These are phyloP conservation scores for Sepioteuthis lessoniana DNA, from an alignment of 2,888 invertebrate species.

Conservation along the genomic window DNA sequence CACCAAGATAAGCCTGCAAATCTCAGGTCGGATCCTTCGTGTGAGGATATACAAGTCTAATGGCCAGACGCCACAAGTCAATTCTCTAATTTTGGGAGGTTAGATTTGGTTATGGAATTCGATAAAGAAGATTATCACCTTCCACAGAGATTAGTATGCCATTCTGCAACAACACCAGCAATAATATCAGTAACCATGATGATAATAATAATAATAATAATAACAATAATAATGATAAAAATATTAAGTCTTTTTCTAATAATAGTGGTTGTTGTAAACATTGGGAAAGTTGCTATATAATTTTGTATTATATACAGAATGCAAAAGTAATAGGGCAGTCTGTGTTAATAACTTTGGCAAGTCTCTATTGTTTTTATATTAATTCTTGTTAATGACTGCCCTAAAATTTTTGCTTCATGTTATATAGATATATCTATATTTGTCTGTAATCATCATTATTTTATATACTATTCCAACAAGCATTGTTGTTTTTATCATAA, in stretches of 20 bases:
- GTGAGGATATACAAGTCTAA: slow-evolving; percentile 33
- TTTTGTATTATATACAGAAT: no score
- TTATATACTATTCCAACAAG: no score
- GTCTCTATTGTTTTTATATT: no score
- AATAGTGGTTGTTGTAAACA: not conserved
- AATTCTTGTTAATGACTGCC: no score
- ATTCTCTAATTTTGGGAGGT: slow-evolving; percentile 13
- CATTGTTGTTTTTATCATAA: no score
- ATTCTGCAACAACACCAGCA: not conserved
- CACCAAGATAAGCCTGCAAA: slow-evolving; percentile 23
- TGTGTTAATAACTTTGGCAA: no score
- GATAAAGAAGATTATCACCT: slow-evolving; percentile 33
- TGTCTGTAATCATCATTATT: no score
- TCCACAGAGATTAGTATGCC: not conserved
- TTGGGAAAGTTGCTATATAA: not conserved
- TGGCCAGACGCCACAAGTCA: slow-evolving; percentile 33
- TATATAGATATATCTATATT: not conserved
- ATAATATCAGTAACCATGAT: not conserved
- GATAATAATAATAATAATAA: not conserved
- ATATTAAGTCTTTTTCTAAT: not conserved
- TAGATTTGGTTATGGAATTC: not conserved
- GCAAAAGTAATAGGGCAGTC: no score
- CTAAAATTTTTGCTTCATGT: no score
- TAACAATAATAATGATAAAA: not conserved
- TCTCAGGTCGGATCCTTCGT: not conserved